Base-by-base conservation (phyloP, 2,113 vertebrate species). In the Cyprinus carpio region DNA sequence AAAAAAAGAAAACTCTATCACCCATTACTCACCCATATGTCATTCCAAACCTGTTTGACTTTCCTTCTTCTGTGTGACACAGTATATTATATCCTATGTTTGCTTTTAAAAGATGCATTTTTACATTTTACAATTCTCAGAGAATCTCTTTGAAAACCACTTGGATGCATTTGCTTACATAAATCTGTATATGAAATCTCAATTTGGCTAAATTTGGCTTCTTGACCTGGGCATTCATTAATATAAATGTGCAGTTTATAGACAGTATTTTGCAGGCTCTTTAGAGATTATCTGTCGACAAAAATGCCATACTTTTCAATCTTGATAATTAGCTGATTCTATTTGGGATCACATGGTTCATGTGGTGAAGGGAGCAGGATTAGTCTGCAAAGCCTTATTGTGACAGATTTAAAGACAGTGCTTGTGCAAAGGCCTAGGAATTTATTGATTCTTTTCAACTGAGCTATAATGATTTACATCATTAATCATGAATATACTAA, bases 271-370 rank as follows among this genome's bases (percentile, higher is more conserved):
- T 31, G 16, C 60, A 62, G 37, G 15, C 54, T 81, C 37, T 54
- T 72, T 56, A 12, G 85, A 65, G 65, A 62, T 71, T 85, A 27
- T 43, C 46, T 56, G 12, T 46, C 27, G n/a, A 69, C 4, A 29
- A 34, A 56, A 85, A 80, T 75, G 49, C 49, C 58, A 81, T 81
- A 75, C 11, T n/a, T 87, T 77, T 89, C 82, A 85, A 80, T 87
- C 72, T 67, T 82, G 46, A 51, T 85, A 86, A 84, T 83, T 87
- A 84, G 62, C 69, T 11, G 64, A 72, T 72, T 82, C 67, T 71
- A 62, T 83, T 80, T 79, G 58, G 37, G 72, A 85, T 81, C 60
- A 77, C 5, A 43, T 62, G 84, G 71, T 67, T 37, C 20, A 20
- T 29, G 37, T 51, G 56, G 64, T 56, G 29, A 81, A 49, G 4